phyloP scores from a whole-genome alignment of 2,113 vertebrate genomes.

The Oplegnathus fasciatus region DNA sequence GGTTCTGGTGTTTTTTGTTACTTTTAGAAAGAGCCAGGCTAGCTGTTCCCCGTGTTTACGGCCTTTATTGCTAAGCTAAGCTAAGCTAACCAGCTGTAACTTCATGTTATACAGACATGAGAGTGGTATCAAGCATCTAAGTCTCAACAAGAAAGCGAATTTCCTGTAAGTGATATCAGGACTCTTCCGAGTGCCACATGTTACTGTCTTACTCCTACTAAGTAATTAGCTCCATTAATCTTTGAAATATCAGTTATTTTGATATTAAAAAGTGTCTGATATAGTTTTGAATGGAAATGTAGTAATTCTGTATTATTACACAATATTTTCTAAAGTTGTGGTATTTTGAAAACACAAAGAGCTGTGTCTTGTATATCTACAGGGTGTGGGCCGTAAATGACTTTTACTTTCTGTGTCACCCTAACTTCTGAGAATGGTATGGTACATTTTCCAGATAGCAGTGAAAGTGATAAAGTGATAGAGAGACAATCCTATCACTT shows the following conservation, averaged over 20 bases:
- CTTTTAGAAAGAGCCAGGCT: too few species aligned
- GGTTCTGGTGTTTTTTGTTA: too few species aligned
- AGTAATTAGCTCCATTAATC: not conserved
- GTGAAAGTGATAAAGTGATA: not conserved
- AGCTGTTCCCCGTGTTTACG: too few species aligned
- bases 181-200: too few species aligned
- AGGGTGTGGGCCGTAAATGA: not conserved
- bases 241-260: not conserved
- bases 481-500: not conserved
- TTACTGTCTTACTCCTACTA: not conserved
- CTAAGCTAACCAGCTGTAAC: not conserved
- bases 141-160: not conserved
- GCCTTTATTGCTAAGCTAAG: too few species aligned
- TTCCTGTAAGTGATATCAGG: not conserved
- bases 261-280: not conserved
- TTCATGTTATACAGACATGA: not conserved
- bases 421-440: slow-evolving; percentile 6
- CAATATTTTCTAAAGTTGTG: not conserved
- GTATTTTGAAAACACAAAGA: not conserved
- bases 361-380: not conserved
- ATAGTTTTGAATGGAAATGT: not conserved
- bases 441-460: not conserved
- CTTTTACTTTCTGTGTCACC: not conserved
- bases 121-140: not conserved
- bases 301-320: not conserved